Percentiles rank a stretch among this genome's conserved stretches.
Evolutionary conservation across 2,113 vertebrate genomes (phyloP).

Genomic region (Ginglymostoma cirratum): DNA sequence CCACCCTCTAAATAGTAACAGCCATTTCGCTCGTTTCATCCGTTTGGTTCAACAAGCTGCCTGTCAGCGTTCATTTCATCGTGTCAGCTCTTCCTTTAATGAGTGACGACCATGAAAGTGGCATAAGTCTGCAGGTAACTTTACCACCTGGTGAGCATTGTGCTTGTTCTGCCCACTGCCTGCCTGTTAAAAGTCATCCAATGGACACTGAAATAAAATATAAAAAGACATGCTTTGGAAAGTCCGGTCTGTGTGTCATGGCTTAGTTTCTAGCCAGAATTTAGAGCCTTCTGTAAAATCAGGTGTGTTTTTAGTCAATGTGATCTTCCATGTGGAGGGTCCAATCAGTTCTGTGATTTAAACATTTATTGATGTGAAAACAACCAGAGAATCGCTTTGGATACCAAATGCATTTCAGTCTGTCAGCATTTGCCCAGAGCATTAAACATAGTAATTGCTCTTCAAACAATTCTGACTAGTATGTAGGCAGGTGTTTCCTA

Average conservation of each 20-base stretch:
- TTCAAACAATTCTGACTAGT: not conserved
- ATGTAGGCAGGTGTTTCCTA: slow-evolving; percentile 19
- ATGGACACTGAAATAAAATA: not conserved
- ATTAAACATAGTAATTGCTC: not conserved
- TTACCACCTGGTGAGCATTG: not conserved
- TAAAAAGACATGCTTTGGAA: not conserved
- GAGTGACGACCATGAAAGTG: not conserved
- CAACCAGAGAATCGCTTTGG: not conserved
- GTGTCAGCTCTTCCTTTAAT: not conserved
- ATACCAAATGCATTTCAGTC: not conserved
- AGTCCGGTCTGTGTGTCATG: not conserved
- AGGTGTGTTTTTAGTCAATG: not conserved
- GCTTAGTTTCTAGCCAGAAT: not conserved
- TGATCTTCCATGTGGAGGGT: slow-evolving; percentile 6
- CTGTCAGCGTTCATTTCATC: not conserved
- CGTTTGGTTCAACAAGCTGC: not conserved
- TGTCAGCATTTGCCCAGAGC: not conserved
- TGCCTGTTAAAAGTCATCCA: not conserved
- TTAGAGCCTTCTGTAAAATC: not conserved
- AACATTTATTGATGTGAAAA: not conserved
- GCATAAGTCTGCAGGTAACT: not conserved
- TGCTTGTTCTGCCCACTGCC: not conserved
- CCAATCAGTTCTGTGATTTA: not conserved
- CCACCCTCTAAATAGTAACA: not conserved
- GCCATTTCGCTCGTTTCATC: not conserved